These are phyloP conservation scores for Eremobia ochroleuca DNA, from an alignment of 2,888 invertebrate species.

Conservation along the genomic window DNA sequence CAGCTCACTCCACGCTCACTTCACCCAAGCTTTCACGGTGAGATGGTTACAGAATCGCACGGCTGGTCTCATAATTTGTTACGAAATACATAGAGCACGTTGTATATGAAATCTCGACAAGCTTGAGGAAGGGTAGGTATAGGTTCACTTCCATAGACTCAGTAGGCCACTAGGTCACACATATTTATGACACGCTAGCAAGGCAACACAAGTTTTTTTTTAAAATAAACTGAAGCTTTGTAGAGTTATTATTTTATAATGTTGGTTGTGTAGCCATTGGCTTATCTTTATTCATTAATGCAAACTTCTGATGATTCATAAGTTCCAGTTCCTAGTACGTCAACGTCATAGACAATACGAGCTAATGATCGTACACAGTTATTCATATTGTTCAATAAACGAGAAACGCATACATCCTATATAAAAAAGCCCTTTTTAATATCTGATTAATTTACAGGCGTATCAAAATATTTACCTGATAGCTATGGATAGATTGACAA, in stretches of 20 bases:
- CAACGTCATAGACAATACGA: conserved; percentile 25
- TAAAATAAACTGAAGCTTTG: background rate
- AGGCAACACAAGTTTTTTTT: background rate
- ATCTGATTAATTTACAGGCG: background rate
- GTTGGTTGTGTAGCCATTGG: background rate
- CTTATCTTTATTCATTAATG: conserved; percentile 9
- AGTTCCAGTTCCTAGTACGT: conserved; percentile 18
- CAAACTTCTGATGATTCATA: conserved; percentile 39
- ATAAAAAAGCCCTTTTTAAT: background rate
- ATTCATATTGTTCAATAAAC: conserved; percentile 20
- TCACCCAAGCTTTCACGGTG: too few relatives aligned
- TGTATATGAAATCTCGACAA: background rate
- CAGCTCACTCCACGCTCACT: too few relatives aligned
- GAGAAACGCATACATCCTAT: background rate
- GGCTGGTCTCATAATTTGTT: background rate
- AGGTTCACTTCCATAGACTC: background rate
- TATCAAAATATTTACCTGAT: background rate
- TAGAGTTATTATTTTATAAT: background rate
- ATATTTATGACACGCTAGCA: conserved; percentile 1
- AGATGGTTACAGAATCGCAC: too few relatives aligned
- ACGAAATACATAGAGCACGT: background rate
- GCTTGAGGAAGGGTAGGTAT: conserved; percentile 6
- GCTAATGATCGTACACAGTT: background rate
- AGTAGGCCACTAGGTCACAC: conserved; percentile 8
- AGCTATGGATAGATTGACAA: background rate